Evolutionary conservation across 2,888 invertebrate genomes (phyloP), one percentile per base, ranked within the genome.

Genomic region (Linnaemya vulpina): DNA sequence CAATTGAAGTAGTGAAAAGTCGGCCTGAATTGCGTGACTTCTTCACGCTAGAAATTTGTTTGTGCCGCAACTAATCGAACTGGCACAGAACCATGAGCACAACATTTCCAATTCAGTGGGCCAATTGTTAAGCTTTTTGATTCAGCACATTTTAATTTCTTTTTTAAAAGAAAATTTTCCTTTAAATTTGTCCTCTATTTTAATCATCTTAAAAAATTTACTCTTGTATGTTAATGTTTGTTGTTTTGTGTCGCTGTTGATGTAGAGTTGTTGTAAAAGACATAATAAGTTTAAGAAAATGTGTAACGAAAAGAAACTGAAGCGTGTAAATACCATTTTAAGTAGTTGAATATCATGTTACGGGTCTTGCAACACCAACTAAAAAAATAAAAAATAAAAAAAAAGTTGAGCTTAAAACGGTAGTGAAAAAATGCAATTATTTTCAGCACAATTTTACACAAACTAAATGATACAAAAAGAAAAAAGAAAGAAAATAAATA

Each of bases 281-380:
- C 85, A 79, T 82, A 85, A 85, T 85, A 85, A 82, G 85, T 70
- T 82, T 85, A 85, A 79, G 77, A 82, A 82, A 85, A 82, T 85
- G 74, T 78, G 74, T 63, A 81, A 82, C 74, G 75, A 67, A 82
- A 79, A 78, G 65, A 82, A 79, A 85, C 82, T 82, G 71, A 85
- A 85, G 85, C 82, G 85, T 82, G 82, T 85, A 85, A 85, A 85
- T 82, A 78, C 82, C 82, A 79, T 85, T 85, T 78, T 71, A 82
- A 75, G 78, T 71, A 82, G 70, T 77, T 49, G 68, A 55, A 73
- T 84, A 84, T 84, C 80, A 73, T 81, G 76, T 84, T 84, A 81
- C 84, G 65, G 60, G n/a, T 67, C 22, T 74, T 67, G 68, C 73
- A 78, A 58, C 38, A 58, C n/a, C 38, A 17, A 58, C n/a, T 8